Evolutionary conservation across 1,140 invertebrate genomes (phyloP).

Genomic region (Araneus ventricosus): DNA sequence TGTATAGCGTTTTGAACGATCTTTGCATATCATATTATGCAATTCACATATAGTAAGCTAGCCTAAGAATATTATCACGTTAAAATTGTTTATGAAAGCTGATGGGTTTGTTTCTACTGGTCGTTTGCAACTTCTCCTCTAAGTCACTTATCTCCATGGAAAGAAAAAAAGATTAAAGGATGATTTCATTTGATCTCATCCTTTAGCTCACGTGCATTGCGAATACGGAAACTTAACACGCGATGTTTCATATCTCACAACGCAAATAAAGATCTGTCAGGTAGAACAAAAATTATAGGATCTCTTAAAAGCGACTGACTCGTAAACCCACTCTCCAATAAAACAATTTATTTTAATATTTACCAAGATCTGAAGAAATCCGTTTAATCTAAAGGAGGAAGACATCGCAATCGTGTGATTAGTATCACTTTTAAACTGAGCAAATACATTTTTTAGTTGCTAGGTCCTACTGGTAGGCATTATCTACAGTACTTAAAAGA

Average conservation of each 20-base stretch:
- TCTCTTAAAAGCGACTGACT: not conserved
- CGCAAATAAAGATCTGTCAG: not conserved
- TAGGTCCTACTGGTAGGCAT: not conserved
- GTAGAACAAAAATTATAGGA: not conserved
- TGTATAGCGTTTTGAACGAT: too few relatives aligned
- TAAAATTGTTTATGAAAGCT: too few relatives aligned
- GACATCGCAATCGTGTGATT: not conserved
- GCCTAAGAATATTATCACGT: too few relatives aligned
- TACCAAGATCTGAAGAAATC: conserved; percentile 1
- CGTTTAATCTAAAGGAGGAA: not conserved
- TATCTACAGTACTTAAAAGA: not conserved
- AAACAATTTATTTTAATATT: not conserved
- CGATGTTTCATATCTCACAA: not conserved
- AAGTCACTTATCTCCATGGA: not conserved
- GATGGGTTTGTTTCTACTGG: too few relatives aligned
- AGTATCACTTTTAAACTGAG: not conserved
- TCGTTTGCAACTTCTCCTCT: too few relatives aligned
- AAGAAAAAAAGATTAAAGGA: not conserved
- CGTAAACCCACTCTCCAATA: not conserved
- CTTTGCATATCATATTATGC: too few relatives aligned
- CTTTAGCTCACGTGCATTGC: not conserved
- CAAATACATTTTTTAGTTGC: not conserved
- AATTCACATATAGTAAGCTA: too few relatives aligned
- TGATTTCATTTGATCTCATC: not conserved
- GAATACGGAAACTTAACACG: not conserved